Percentiles rank a stretch among this genome's conserved stretches.
phyloP scores from a whole-genome alignment of 2,113 vertebrate species.

The Machaerirhynchus nigripectus region DNA sequence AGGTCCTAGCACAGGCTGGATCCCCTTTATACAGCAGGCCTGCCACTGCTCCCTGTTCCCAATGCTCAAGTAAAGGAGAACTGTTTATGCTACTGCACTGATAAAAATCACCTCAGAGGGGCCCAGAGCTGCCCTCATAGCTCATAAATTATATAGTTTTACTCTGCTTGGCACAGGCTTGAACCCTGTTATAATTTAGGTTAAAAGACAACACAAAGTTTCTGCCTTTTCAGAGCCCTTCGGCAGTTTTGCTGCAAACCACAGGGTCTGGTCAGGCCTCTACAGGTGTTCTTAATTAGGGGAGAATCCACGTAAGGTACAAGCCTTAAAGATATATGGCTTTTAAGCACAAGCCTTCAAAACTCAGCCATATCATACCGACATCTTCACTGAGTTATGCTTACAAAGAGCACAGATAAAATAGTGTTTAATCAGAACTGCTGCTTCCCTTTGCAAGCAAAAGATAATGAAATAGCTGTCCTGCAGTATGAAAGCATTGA shows the following conservation, averaged over 20 bases:
- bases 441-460: constrained; percentile 39
- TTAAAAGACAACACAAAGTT: constrained; percentile 52
- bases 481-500: neutral
- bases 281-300: constrained; percentile 56
- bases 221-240: constrained; percentile 46
- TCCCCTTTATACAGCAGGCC: neutral
- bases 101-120: constrained; percentile 53
- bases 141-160: constrained; percentile 51
- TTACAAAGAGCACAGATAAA: constrained; percentile 63
- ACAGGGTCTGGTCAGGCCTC: constrained; percentile 50
- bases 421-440: constrained; percentile 58
- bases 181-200: constrained; percentile 53
- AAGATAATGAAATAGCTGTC: constrained; percentile 48
- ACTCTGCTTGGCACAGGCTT: constrained; percentile 26
- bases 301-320: constrained; percentile 13
- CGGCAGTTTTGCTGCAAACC: constrained; percentile 55
- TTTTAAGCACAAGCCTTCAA: constrained; percentile 51
- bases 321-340: constrained; percentile 57
- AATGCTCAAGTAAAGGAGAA: neutral
- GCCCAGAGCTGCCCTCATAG: constrained; percentile 29
- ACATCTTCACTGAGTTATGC: constrained; percentile 57
- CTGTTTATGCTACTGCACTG: constrained; percentile 45
- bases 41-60: neutral
- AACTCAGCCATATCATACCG: constrained; percentile 18
- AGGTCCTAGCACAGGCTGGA: neutral